Conservation (phyloP, 1,140 invertebrate genomes). For the Lepidotrigona ventralis region DNA sequence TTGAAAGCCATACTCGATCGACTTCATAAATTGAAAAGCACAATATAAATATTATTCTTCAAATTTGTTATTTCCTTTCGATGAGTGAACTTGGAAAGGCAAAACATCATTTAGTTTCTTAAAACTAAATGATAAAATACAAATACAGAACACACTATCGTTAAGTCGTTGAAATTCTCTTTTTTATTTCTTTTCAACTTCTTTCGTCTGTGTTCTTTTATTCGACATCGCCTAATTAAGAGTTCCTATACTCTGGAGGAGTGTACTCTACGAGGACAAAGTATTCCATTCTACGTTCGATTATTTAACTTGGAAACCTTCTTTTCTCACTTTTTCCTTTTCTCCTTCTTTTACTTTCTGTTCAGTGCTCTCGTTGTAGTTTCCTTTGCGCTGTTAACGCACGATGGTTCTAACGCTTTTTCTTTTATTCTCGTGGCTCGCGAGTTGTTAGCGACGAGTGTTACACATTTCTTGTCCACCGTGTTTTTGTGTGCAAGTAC, state of each 20-base stretch:
- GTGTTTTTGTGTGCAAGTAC: not conserved
- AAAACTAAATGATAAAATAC: not conserved
- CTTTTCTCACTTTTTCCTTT: not conserved
- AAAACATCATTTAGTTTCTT: no score
- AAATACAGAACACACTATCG: not conserved
- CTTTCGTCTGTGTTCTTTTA: no score
- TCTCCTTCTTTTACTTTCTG: no score
- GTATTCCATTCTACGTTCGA: not conserved
- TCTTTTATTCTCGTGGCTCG: not conserved
- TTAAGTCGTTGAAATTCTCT: not conserved
- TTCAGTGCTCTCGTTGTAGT: not conserved
- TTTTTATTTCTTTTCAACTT: not conserved
- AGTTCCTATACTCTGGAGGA: not conserved
- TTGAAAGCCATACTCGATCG: no score
- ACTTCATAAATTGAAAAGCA: no score
- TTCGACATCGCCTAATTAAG: not conserved
- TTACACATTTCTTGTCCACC: not conserved
- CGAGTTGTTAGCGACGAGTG: not conserved
- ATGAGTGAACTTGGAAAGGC: no score
- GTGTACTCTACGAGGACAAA: not conserved
- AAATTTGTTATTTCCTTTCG: no score
- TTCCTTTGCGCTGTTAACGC: not conserved
- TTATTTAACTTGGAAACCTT: not conserved
- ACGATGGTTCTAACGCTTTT: not conserved
- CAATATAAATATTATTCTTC: no score